Evolutionary conservation across 2,888 invertebrate species (phyloP).

Genomic region (Ellobium chinense): DNA sequence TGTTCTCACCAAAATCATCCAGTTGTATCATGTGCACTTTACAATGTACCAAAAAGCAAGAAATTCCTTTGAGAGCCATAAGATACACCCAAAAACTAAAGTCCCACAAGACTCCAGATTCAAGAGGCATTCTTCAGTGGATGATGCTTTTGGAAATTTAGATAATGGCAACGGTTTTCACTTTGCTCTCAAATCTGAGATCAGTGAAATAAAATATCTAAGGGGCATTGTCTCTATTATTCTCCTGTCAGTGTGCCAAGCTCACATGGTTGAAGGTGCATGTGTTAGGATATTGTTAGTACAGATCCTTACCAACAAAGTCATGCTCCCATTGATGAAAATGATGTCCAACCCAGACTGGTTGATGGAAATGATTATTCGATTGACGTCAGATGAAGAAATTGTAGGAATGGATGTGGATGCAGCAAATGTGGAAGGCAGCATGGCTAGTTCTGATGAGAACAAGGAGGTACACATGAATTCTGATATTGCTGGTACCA

Average conservation of each 20-base stretch:
- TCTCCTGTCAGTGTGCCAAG: conserved; percentile 49
- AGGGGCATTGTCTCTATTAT: conserved; percentile 48
- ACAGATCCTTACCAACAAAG: conserved; percentile 63
- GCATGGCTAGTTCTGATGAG: neutral
- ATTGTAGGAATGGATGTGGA: neutral
- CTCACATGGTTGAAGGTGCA: conserved; percentile 50
- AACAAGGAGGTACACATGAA: too few relatives aligned
- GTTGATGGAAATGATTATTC: conserved; percentile 64
- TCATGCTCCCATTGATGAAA: conserved; percentile 59
- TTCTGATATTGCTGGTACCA: too few relatives aligned
- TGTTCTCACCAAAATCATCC: conserved; percentile 18
- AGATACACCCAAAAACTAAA: conserved; percentile 39
- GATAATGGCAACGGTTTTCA: conserved; percentile 54
- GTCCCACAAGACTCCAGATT: neutral
- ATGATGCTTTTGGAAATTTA: conserved; percentile 51
- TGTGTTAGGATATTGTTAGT: conserved; percentile 49
- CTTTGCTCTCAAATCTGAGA: conserved; percentile 47
- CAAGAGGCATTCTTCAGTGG: conserved; percentile 43
- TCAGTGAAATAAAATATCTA: conserved; percentile 51
- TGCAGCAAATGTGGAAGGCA: neutral
- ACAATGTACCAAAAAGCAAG: conserved; percentile 30
- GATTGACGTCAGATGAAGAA: conserved; percentile 61
- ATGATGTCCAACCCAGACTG: conserved; percentile 63
- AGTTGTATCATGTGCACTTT: conserved; percentile 35
- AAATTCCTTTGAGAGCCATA: conserved; percentile 27